Evolutionary conservation across 2,113 vertebrate genomes (phyloP).

Genomic region (Promerops cafer): DNA sequence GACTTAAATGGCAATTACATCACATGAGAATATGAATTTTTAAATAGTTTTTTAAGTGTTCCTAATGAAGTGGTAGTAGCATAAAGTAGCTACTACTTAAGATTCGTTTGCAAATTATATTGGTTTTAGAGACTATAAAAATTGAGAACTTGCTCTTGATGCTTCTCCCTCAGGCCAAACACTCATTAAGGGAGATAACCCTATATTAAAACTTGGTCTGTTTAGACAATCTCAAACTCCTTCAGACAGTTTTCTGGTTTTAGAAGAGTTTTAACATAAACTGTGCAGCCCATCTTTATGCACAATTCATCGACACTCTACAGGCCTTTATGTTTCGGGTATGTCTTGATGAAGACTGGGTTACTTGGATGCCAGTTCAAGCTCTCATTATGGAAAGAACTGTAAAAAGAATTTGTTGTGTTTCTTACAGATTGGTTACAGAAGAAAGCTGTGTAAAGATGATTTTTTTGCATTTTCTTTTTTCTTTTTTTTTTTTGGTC

Average conservation of each 20-base stretch:
- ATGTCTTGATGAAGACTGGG: not conserved
- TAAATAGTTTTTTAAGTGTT: not conserved
- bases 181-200: not conserved
- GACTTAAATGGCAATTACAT: conserved; percentile 16
- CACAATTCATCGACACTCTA: not conserved
- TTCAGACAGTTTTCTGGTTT: not conserved
- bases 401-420: not conserved
- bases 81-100: not conserved
- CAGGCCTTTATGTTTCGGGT: not conserved
- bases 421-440: not conserved
- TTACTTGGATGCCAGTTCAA: not conserved
- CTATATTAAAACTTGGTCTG: not conserved
- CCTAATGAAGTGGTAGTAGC: not conserved
- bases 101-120: not conserved
- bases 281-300: not conserved
- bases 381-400: not conserved
- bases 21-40: conserved; percentile 26
- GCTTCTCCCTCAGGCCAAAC: not conserved
- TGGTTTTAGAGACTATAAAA: not conserved
- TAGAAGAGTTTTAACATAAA: not conserved
- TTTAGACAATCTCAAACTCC: not conserved
- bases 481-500: too few relatives aligned
- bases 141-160: not conserved
- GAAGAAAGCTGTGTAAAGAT: not conserved
- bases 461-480: too few relatives aligned